Evolutionary conservation across 2,888 invertebrate genomes (phyloP).

Genomic region (Volucella inanis): DNA sequence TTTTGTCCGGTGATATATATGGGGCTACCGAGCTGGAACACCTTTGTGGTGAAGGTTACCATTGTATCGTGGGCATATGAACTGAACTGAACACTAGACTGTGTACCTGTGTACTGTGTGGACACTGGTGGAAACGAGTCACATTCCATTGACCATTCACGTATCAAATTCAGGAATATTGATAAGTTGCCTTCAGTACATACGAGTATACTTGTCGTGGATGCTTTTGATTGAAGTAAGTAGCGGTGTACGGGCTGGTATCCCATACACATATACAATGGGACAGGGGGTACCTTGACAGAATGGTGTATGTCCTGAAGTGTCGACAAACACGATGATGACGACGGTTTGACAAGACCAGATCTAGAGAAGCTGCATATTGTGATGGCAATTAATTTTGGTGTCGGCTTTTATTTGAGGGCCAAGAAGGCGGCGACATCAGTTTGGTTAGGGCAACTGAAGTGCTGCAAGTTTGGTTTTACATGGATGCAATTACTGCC

Average conservation of each 20-base stretch:
- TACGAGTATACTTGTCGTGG: constrained; percentile 21
- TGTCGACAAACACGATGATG: constrained; percentile 71
- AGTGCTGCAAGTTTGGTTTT: constrained; percentile 61
- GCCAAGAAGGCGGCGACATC: constrained; percentile 56
- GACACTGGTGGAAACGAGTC: constrained; percentile 63
- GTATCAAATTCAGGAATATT: constrained; percentile 74
- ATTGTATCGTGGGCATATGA: constrained; percentile 24
- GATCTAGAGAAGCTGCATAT: constrained; percentile 69
- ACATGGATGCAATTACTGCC: constrained; percentile 69
- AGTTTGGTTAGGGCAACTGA: constrained; percentile 16
- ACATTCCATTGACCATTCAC: constrained; percentile 76
- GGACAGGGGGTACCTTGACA: neutral
- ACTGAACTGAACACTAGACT: constrained; percentile 39
- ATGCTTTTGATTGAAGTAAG: constrained; percentile 32
- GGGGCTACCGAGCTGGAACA: constrained; percentile 71
- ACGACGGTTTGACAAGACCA: constrained; percentile 64
- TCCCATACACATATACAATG: constrained; percentile 48
- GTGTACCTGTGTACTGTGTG: too few relatives aligned
- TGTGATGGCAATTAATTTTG: constrained; percentile 71
- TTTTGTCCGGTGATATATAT: constrained; percentile 74
- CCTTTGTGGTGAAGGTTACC: constrained; percentile 70
- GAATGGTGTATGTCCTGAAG: constrained; percentile 57
- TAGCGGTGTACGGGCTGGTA: constrained; percentile 44
- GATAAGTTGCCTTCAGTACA: constrained; percentile 61
- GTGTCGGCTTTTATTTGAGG: constrained; percentile 69